phyloP scores from a whole-genome alignment of 1,140 invertebrate species.

The Eriosoma lanigerum region DNA sequence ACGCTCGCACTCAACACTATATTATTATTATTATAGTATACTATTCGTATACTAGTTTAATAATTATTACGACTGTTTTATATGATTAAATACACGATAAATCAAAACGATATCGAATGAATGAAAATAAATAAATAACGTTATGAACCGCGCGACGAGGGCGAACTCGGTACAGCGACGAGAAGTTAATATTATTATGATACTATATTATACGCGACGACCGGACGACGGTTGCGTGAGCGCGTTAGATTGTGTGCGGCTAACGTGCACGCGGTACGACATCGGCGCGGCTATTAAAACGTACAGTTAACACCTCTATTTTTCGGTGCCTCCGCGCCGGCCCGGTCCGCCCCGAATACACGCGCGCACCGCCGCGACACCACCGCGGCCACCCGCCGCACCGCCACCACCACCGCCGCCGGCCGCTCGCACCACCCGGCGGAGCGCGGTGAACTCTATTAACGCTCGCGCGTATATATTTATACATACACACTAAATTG shows the following conservation, averaged over 20 bases:
- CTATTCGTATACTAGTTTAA: too few species aligned
- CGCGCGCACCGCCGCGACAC: neutral
- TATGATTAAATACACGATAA: too few species aligned
- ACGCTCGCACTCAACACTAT: neutral
- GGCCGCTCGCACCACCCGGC: too few species aligned
- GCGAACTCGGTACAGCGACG: neutral
- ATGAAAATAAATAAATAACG: neutral
- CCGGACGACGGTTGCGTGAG: neutral
- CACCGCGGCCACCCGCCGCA: neutral
- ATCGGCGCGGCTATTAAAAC: slow-evolving; percentile 42
- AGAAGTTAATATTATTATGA: too few species aligned
- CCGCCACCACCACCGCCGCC: neutral
- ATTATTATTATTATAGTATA: too few species aligned
- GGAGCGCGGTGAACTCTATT: neutral
- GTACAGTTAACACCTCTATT: slow-evolving; percentile 43
- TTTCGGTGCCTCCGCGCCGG: slow-evolving; percentile 38
- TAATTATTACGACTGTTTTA: too few species aligned
- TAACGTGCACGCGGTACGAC: slow-evolving; percentile 41
- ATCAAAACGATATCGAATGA: too few species aligned
- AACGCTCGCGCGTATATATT: neutral
- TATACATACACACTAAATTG: neutral
- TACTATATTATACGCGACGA: too few species aligned
- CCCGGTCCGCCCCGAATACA: slow-evolving; percentile 25
- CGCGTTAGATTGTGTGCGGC: neutral
- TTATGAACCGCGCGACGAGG: neutral